phyloP scores from a whole-genome alignment of 35 echinoderm and acorn worm genomes.

The Stichopus chloronotus region DNA sequence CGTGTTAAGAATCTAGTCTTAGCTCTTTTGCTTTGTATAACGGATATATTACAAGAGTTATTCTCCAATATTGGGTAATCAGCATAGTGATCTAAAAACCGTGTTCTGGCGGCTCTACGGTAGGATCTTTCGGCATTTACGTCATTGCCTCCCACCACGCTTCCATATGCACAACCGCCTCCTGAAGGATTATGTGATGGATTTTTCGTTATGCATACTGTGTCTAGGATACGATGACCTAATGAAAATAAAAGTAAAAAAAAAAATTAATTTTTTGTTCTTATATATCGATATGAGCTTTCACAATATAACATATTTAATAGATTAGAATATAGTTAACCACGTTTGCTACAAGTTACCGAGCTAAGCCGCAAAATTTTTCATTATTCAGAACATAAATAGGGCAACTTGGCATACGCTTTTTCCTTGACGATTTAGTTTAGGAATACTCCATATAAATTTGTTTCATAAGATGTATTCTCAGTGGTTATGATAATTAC shows the following conservation, averaged over 20 bases:
- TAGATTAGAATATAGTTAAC: too few relatives aligned
- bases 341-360: too few relatives aligned
- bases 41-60: background rate
- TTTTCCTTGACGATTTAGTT: too few relatives aligned
- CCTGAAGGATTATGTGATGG: background rate
- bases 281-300: too few relatives aligned
- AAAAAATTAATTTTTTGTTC: background rate
- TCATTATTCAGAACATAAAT: too few relatives aligned
- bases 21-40: background rate
- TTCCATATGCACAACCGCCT: background rate
- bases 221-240: background rate
- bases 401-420: too few relatives aligned
- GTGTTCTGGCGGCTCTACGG: background rate
- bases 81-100: background rate
- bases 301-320: too few relatives aligned
- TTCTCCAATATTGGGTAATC: background rate
- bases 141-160: background rate
- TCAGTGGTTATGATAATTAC: too few relatives aligned
- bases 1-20: background rate
- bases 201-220: background rate
- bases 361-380: too few relatives aligned
- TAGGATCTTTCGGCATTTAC: background rate
- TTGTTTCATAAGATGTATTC: too few relatives aligned
- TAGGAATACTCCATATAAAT: too few relatives aligned
- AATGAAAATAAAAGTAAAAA: background rate